A percentile compares a stretch with the other conserved stretches of the same genome.
phyloP scores from a whole-genome alignment of 2,888 invertebrate genomes.

The Lepeophtheirus nordmannii region DNA sequence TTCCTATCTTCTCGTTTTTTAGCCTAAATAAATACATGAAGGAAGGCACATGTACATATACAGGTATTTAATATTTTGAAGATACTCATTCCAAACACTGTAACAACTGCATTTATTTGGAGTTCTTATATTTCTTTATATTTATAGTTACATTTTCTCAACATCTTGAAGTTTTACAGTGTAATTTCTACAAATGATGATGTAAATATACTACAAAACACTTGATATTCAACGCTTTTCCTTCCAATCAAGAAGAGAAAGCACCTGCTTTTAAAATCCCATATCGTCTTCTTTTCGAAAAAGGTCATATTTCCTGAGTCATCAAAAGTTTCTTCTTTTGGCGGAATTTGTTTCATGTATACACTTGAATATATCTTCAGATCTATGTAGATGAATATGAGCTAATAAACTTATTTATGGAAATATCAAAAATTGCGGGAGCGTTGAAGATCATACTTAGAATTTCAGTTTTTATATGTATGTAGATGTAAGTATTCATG shows the following conservation, averaged over 20 bases:
- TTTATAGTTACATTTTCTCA: too few relatives aligned
- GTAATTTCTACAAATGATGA: too few relatives aligned
- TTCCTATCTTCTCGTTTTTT: neutral
- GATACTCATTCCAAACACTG: too few relatives aligned
- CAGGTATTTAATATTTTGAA: too few relatives aligned
- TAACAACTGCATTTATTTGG: too few relatives aligned
- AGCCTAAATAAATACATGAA: neutral
- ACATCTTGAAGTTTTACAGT: too few relatives aligned
- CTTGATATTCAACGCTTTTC: too few relatives aligned
- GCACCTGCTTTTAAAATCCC: neutral
- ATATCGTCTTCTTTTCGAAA: neutral
- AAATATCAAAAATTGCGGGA: constrained; percentile 4
- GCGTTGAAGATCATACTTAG: neutral
- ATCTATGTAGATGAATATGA: neutral
- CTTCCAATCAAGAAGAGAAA: neutral
- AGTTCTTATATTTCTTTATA: too few relatives aligned
- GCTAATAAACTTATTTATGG: neutral
- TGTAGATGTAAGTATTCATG: too few relatives aligned
- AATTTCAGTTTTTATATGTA: too few relatives aligned
- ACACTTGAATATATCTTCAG: neutral
- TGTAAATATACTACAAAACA: too few relatives aligned
- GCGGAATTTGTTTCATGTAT: neutral
- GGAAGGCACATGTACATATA: neutral
- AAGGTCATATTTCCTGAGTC: neutral
- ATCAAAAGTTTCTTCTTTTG: neutral